Evolutionary conservation across 2,797 vertebrate genomes (phyloP).

Genomic region (Anguilla megastoma): DNA sequence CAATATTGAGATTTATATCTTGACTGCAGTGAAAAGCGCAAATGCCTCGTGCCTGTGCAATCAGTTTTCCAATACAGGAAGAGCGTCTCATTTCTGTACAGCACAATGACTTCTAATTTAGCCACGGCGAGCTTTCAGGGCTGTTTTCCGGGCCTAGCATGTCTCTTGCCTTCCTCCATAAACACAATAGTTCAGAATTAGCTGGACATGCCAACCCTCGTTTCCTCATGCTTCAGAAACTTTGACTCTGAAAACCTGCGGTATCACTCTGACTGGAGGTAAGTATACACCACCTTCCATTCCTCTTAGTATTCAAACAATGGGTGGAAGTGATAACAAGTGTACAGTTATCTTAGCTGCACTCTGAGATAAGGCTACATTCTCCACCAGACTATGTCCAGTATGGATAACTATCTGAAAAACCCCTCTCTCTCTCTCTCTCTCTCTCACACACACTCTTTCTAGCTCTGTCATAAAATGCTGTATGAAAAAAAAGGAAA

Average conservation of each 20-base stretch:
- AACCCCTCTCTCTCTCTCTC: constrained; percentile 9
- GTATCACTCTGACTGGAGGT: constrained; percentile 26
- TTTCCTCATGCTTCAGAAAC: constrained; percentile 23
- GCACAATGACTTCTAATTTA: constrained; percentile 30
- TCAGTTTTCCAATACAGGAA: constrained; percentile 38
- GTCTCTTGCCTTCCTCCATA: constrained; percentile 22
- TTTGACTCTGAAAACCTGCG: constrained; percentile 4
- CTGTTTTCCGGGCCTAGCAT: constrained; percentile 40
- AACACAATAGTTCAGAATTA: constrained; percentile 37
- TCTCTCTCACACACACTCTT: neutral
- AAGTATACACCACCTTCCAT: constrained; percentile 27
- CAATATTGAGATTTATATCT: constrained; percentile 45
- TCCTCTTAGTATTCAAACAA: constrained; percentile 41
- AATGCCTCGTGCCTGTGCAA: constrained; percentile 33
- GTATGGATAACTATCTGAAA: constrained; percentile 7
- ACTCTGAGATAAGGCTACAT: constrained; percentile 52
- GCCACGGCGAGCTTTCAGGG: constrained; percentile 35
- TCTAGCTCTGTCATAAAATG: neutral
- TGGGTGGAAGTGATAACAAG: constrained; percentile 44
- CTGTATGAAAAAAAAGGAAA: neutral
- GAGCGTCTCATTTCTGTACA: constrained; percentile 31
- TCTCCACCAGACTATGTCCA: constrained; percentile 14
- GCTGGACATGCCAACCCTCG: constrained; percentile 38
- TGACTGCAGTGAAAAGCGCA: constrained; percentile 53
- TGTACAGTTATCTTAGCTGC: constrained; percentile 39